Conservation (phyloP, 2,113 vertebrate genomes). For the Aix galericulata region DNA sequence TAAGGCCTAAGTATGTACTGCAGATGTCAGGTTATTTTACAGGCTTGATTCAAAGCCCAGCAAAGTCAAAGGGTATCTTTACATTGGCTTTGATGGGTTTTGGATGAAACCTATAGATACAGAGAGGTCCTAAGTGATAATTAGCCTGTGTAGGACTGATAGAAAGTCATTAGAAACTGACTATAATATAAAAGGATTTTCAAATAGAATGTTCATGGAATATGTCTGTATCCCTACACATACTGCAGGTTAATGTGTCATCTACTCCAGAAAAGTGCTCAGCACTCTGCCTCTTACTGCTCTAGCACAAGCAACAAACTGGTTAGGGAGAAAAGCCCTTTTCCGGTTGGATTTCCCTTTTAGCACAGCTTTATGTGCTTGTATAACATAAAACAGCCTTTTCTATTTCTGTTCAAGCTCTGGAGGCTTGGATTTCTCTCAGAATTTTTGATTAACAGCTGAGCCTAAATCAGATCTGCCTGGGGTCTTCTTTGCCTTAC, state of each 20-base stretch:
- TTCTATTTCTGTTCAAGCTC: conserved; percentile 49
- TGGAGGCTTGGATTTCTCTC: conserved; percentile 44
- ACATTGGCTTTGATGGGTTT: background rate
- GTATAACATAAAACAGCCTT: conserved; percentile 53
- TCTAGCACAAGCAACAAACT: background rate
- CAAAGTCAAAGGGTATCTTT: background rate
- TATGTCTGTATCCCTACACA: background rate
- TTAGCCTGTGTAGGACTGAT: background rate
- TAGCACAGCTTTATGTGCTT: conserved; percentile 28
- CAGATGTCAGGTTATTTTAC: conserved; percentile 17
- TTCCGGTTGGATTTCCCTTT: conserved; percentile 43
- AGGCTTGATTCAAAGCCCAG: background rate
- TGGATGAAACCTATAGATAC: background rate
- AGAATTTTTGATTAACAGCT: conserved; percentile 61
- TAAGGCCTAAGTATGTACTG: background rate
- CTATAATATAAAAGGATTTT: background rate
- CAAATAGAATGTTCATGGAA: background rate
- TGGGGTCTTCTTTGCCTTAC: conserved; percentile 48
- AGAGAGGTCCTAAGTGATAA: background rate
- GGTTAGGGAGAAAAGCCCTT: conserved; percentile 41
- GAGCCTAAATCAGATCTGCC: conserved; percentile 46
- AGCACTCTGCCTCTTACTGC: background rate
- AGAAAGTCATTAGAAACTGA: background rate
- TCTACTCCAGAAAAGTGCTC: background rate
- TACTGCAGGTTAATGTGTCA: accelerated